Base-by-base conservation (phyloP, 2,113 vertebrate genomes). In the Campylomormyrus tamandua region DNA sequence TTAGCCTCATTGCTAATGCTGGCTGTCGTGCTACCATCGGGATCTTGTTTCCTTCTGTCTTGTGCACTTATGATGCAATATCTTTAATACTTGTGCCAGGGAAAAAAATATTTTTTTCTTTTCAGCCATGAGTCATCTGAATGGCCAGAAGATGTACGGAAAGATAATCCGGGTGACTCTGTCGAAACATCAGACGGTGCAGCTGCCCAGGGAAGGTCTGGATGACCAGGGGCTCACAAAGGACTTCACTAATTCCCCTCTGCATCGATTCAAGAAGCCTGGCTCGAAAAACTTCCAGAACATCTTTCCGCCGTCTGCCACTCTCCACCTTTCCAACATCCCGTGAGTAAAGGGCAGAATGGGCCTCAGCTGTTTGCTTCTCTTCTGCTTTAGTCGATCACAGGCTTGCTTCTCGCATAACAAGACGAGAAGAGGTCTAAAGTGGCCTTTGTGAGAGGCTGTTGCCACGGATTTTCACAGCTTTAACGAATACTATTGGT, bases 271-370 rank as follows among this genome's bases (percentile, higher is more conserved):
- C 93, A 99, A 99, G 94, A 99, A 99, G 90, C 98, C 98, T 27
- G 98, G 98, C 87, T 99, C 98, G 88, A 99, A 99, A 96, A 99
- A 99, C 93, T 99, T 99, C 91, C 98, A 99, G 93, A 99, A 99
- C 93, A 99, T 99, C 93, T 99, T 99, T 83, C 98, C 98, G 93
- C 98, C 98, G 13, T 99, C 98, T 90, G 97, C 98, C 70, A 99
- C 98, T 0, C 98, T 99, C 92, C 98, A 99, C 91, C 96, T 99
- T 39, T 99, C 98, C 90, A 99, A 99, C 93, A 98, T 99, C 93
- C 97, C 98, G 98, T 99, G 95, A 97, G 95, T 97, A 89, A 91
- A 74, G 42, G 0, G 88, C 31, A 5, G 77, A 21, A 11, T 27
- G 45, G 45, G 48, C 17, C 35, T 48, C 17, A 31, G 39, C 27